A percentile compares a stretch with the other conserved stretches of the same genome.
Evolutionary conservation across 2,113 vertebrate genomes (phyloP).

Genomic region (Bombycilla garrulus): DNA sequence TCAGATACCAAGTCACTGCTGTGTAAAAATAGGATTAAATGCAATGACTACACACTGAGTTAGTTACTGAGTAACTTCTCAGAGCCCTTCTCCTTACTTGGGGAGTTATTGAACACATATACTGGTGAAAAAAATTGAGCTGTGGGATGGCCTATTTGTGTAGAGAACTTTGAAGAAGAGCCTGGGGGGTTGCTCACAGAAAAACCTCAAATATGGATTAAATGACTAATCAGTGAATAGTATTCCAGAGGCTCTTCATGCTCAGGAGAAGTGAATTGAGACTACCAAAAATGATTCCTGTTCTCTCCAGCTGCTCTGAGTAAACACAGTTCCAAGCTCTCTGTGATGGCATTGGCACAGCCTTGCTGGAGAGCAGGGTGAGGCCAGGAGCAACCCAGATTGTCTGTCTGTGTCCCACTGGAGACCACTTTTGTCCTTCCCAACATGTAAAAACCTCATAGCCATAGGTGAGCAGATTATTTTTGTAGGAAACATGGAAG

Average conservation of each 20-base stretch:
- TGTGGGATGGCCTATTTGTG: accelerated
- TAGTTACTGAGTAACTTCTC: slow-evolving; percentile 45
- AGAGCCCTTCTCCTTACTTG: neutral
- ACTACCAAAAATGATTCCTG: accelerated
- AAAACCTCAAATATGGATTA: neutral
- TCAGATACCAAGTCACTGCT: neutral
- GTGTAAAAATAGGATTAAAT: neutral
- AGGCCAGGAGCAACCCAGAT: neutral
- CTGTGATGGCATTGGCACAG: accelerated
- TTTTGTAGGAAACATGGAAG: neutral
- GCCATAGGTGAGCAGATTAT: neutral
- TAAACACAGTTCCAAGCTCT: neutral
- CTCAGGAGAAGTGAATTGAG: neutral
- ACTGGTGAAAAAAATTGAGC: neutral
- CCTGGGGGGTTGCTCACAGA: neutral
- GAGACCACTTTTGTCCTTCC: neutral
- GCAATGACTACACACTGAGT: neutral
- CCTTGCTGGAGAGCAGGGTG: neutral
- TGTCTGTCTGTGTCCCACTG: neutral
- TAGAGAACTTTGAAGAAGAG: neutral
- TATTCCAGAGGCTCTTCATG: neutral
- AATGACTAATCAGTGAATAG: neutral
- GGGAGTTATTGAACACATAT: neutral
- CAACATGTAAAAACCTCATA: accelerated
- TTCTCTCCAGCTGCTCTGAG: neutral